These are phyloP conservation scores for Tachysurus vachellii DNA, from an alignment of 2,113 vertebrate species.

Conservation along the genomic window DNA sequence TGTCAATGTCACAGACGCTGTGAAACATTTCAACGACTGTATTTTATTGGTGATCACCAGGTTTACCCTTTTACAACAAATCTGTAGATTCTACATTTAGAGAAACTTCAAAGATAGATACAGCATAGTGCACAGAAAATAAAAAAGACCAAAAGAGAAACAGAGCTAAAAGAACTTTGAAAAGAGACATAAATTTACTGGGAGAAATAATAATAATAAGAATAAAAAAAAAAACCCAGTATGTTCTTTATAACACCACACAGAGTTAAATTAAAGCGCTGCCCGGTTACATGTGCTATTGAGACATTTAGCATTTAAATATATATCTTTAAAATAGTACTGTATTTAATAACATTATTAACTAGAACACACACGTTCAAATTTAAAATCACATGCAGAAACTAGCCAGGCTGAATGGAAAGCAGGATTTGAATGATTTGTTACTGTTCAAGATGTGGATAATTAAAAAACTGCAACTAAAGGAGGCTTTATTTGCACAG, in stretches of 20 bases:
- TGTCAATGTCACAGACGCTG: neutral
- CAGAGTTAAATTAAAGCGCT: slow-evolving; percentile 66
- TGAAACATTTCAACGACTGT: slow-evolving; percentile 68
- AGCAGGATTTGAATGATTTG: slow-evolving; percentile 52
- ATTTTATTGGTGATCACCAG: slow-evolving; percentile 83
- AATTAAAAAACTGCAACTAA: slow-evolving; percentile 51
- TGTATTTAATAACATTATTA: slow-evolving; percentile 70
- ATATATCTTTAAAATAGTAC: slow-evolving; percentile 69
- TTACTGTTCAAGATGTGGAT: slow-evolving; percentile 42
- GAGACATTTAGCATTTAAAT: slow-evolving; percentile 72
- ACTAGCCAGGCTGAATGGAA: slow-evolving; percentile 81
- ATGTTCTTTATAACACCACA: slow-evolving; percentile 72
- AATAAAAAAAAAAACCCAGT: slow-evolving; percentile 55
- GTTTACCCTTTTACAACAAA: slow-evolving; percentile 80
- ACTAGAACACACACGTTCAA: slow-evolving; percentile 79
- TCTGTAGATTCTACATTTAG: slow-evolving; percentile 65
- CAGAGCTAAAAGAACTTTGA: slow-evolving; percentile 54
- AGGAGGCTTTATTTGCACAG: slow-evolving; percentile 47
- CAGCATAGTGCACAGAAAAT: slow-evolving; percentile 81
- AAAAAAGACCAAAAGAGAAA: slow-evolving; percentile 65
- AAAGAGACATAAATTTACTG: slow-evolving; percentile 32
- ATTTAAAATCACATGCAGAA: slow-evolving; percentile 83
- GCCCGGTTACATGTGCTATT: slow-evolving; percentile 72
- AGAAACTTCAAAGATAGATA: slow-evolving; percentile 72
- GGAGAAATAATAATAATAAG: too few species aligned